phyloP scores from a whole-genome alignment of 2,797 vertebrate genomes.

The Anguilla pacifica region DNA sequence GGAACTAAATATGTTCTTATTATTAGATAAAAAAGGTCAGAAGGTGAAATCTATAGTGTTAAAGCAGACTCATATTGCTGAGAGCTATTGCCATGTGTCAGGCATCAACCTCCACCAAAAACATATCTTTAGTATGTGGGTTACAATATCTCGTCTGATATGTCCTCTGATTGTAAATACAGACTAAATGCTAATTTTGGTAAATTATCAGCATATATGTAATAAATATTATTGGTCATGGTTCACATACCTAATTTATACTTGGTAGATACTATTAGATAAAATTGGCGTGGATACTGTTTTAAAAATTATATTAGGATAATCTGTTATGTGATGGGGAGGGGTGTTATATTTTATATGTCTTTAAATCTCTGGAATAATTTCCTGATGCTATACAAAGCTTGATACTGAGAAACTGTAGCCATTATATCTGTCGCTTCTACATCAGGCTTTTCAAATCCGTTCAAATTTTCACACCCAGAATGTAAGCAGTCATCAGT shows the following conservation, averaged over 20 bases:
- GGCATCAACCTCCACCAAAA: neutral
- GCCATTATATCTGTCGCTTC: conserved; percentile 13
- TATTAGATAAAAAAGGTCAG: conserved; percentile 4
- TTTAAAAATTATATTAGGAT: too few species aligned
- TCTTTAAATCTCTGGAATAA: neutral
- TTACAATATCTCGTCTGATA: neutral
- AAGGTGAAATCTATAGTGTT: conserved; percentile 12
- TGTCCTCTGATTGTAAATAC: neutral
- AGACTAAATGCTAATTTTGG: neutral
- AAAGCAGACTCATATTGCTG: neutral
- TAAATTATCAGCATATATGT: neutral
- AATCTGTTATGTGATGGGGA: neutral
- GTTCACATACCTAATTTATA: neutral
- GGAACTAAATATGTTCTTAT: conserved; percentile 16
- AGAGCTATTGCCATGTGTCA: neutral
- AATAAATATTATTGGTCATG: neutral
- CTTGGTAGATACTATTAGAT: too few species aligned
- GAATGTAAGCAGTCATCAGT: conserved; percentile 16
- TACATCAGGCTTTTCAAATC: conserved; percentile 17
- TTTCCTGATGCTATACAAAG: conserved; percentile 13
- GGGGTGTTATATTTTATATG: neutral
- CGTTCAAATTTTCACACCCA: conserved; percentile 24
- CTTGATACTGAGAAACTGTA: neutral
- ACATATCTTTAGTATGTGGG: neutral
- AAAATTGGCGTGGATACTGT: too few species aligned